Base-by-base conservation (phyloP, 2,888 invertebrate genomes). In the Timema cristinae region DNA sequence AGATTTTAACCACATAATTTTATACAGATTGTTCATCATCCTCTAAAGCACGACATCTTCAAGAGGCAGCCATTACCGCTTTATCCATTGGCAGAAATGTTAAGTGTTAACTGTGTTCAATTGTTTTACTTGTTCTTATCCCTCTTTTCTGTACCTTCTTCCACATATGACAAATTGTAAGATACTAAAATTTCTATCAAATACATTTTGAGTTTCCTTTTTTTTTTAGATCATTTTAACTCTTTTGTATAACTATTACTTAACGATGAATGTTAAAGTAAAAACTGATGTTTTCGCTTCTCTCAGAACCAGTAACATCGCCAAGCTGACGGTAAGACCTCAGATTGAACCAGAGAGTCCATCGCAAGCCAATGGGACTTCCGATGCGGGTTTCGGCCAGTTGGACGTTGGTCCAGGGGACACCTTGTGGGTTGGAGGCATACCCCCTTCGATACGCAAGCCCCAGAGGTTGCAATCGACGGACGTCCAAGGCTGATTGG, bases 311-410 rank as follows among this genome's bases (percentile, higher is more conserved):
- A 88, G 89, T 80, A 88, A 90, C 79, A 84, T 90, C 5, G 93
- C 90, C 0, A 89, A 88, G 68, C 80, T 94, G 2, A 84, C 85
- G 59, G 91, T 94, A 0, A 86, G 89, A 61, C 86, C 86, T 51
- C 86, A 83, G 71, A 77, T 86, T 77, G 84, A 85, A 0, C 85
- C 81, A 0, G 80, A 84, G 79, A 75, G 83, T 78, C 59, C 84
- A 80, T 67, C 80, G 76, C 73, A 79, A 47, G 75, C 81, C 0
- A 79, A 78, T 8, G 82, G 81, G 76, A 82, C 84, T 6, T 88
- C 90, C 0, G 84, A 85, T 72, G 80, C 86, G 0, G 74, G 74
- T 32, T 86, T 85, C 76, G 88, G 88, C 15, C 84, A 87, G 32
- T 85, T 91, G 77, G 88, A 89, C 75, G 82, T 90, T 6, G 79